These are phyloP conservation scores for Gila robusta DNA, from an alignment of 2,797 vertebrate species.

Conservation along the genomic window DNA sequence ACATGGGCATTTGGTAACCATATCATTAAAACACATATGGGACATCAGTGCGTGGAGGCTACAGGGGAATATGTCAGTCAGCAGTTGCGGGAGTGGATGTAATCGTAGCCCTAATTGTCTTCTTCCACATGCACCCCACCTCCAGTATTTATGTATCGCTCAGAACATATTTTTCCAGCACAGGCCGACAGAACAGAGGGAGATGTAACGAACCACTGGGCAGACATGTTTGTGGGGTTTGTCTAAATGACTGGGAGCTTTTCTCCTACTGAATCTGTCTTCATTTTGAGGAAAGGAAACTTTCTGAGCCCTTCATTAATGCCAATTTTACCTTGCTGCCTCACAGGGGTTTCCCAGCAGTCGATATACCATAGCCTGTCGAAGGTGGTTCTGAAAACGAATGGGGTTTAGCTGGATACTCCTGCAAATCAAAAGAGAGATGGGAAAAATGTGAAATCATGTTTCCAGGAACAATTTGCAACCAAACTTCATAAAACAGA, in stretches of 20 bases:
- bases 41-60: conserved; percentile 43
- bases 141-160: conserved; percentile 56
- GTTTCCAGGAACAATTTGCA: conserved; percentile 46
- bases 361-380: conserved; percentile 77
- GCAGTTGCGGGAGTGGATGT: conserved; percentile 39
- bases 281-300: conserved; percentile 40
- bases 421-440: conserved; percentile 64
- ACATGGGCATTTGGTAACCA: conserved; percentile 50
- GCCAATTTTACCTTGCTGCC: conserved; percentile 78
- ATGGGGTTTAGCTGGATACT: conserved; percentile 78
- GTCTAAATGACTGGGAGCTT: conserved; percentile 47
- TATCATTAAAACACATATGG: conserved; percentile 59
- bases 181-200: conserved; percentile 31
- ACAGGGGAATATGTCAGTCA: conserved; percentile 42
- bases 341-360: conserved; percentile 78
- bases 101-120: conserved; percentile 49
- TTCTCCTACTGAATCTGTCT: conserved; percentile 52
- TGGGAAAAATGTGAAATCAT: conserved; percentile 30
- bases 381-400: conserved; percentile 82
- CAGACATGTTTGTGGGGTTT: conserved; percentile 38
- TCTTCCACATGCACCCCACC: conserved; percentile 20
- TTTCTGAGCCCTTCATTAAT: conserved; percentile 46
- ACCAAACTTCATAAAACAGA: conserved; percentile 19
- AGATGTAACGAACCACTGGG: conserved; percentile 42
- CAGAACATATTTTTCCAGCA: conserved; percentile 43